phyloP scores from a whole-genome alignment of 2,113 vertebrate genomes.

The Paramormyrops kingsleyae region DNA sequence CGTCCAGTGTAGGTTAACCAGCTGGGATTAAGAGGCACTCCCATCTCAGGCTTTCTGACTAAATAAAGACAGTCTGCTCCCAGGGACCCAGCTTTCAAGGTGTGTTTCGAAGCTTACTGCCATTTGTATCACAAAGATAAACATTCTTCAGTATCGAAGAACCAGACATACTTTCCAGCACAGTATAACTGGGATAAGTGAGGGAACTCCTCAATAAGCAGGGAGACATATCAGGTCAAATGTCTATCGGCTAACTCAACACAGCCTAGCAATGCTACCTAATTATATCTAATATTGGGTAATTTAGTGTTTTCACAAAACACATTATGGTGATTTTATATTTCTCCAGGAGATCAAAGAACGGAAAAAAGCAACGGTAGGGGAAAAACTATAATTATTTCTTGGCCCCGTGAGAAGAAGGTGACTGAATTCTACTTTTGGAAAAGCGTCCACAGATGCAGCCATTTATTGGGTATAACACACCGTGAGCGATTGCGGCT shows the following conservation, averaged over 20 bases:
- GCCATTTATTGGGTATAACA: not conserved
- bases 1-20: not conserved
- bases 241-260: not conserved
- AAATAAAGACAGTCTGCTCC: not conserved
- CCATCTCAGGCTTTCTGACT: not conserved
- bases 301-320: not conserved
- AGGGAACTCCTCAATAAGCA: not conserved
- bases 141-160: not conserved
- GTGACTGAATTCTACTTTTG: not conserved
- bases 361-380: not conserved
- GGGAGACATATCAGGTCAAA: not conserved
- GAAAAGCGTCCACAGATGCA: not conserved
- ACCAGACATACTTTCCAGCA: not conserved
- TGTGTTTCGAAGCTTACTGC: not conserved
- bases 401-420: not conserved
- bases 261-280: not conserved
- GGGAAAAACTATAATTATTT: not conserved
- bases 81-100: not conserved
- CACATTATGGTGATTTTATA: not conserved
- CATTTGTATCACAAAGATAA: not conserved
- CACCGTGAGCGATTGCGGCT: not conserved
- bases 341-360: not conserved
- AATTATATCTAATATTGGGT: not conserved
- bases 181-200: not conserved
- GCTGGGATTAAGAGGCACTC: not conserved